A percentile compares a stretch with the other conserved stretches of the same genome.
Evolutionary conservation across 1,140 invertebrate genomes (phyloP).

Genomic region (Luehdorfia chinensis): DNA sequence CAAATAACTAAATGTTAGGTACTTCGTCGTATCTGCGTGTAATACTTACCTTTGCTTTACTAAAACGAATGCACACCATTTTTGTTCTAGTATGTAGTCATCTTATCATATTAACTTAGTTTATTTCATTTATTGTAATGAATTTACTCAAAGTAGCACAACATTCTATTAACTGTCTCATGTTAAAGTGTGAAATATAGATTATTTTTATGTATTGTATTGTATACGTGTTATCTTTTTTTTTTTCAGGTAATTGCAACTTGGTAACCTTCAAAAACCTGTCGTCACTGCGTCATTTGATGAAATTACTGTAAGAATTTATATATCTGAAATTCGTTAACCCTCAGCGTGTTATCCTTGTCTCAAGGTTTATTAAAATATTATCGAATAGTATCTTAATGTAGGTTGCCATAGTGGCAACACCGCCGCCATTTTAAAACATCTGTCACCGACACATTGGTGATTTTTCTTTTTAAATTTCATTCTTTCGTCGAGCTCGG

Average conservation of each 20-base stretch:
- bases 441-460: slow-evolving; percentile 9
- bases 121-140: no score
- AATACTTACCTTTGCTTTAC: no score
- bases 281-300: background rate
- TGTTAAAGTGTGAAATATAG: no score
- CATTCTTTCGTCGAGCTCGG: background rate
- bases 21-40: no score
- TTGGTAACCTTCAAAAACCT: slow-evolving; percentile 12
- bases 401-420: background rate
- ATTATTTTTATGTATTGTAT: no score
- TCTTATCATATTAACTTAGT: no score
- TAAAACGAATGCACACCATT: no score
- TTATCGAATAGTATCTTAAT: slow-evolving; percentile 2
- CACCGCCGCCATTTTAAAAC: slow-evolving; percentile 5
- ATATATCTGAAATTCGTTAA: background rate
- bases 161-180: no score
- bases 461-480: slow-evolving; percentile 11
- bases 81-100: no score
- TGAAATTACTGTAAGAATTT: background rate
- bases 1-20: no score
- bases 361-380: slow-evolving; percentile 10
- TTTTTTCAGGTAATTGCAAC: slow-evolving; percentile 17
- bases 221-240: no score
- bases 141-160: no score
- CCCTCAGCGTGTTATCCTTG: slow-evolving; percentile 7